These are phyloP conservation scores for Nephrotoma appendiculata DNA, from an alignment of 2,888 invertebrate genomes.

Conservation along the genomic window DNA sequence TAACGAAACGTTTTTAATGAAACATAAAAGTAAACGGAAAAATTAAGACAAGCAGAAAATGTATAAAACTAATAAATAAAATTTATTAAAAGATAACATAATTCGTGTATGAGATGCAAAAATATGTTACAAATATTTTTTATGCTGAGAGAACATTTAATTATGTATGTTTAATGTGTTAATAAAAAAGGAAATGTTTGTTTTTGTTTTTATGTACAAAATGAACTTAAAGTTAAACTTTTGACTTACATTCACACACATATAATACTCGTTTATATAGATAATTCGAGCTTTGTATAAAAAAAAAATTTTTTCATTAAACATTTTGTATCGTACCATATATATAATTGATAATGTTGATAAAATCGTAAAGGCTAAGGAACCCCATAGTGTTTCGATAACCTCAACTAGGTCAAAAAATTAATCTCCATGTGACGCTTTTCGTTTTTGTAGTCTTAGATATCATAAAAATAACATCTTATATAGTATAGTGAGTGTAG, in stretches of 20 bases:
- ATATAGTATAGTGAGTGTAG: background rate
- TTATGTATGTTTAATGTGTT: background rate
- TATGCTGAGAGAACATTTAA: background rate
- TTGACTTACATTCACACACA: background rate
- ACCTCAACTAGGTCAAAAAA: background rate
- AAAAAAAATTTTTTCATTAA: too few species aligned
- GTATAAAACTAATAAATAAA: background rate
- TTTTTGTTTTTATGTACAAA: background rate
- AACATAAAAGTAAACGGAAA: background rate
- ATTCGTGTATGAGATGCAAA: background rate
- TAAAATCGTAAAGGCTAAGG: background rate
- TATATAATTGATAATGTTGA: background rate
- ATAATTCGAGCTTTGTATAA: background rate
- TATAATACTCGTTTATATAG: background rate
- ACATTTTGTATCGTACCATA: too few species aligned
- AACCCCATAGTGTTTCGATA: background rate
- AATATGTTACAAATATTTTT: background rate
- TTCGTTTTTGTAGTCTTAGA: background rate
- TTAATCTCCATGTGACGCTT: background rate
- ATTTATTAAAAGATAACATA: background rate
- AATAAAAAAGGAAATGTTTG: background rate
- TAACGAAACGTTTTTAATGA: background rate
- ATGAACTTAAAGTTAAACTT: background rate
- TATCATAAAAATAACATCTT: background rate
- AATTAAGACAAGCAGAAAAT: background rate